Conservation (phyloP, 2,888 invertebrate species). For the Drosophila fungiperda region DNA sequence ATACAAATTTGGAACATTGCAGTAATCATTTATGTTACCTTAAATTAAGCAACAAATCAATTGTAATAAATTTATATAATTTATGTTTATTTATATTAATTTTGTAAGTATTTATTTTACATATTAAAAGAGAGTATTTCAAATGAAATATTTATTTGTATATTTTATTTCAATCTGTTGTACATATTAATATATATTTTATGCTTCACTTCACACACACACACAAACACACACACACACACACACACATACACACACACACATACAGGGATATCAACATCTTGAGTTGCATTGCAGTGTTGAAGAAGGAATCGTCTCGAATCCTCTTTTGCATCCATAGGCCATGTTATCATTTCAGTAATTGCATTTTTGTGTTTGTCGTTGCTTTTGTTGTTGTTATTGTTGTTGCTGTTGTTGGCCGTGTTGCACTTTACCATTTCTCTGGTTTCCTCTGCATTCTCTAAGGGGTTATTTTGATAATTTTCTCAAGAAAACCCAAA, state of each 20-base stretch:
- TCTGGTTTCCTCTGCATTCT: slow-evolving; percentile 59
- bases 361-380: slow-evolving; percentile 79
- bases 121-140: slow-evolving; percentile 28
- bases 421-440: slow-evolving; percentile 52
- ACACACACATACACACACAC: background rate
- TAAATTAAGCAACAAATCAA: background rate
- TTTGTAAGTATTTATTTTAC: background rate
- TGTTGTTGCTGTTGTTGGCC: slow-evolving; percentile 3
- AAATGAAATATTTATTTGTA: background rate
- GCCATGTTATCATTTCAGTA: slow-evolving; percentile 79
- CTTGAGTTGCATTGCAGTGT: slow-evolving; percentile 42
- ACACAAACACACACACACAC: slow-evolving; percentile 5
- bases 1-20: background rate
- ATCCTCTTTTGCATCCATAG: slow-evolving; percentile 65
- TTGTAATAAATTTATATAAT: background rate
- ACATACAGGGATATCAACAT: slow-evolving; percentile 42
- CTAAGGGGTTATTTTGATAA: slow-evolving; percentile 67
- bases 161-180: slow-evolving; percentile 17
- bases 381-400: slow-evolving; percentile 57
- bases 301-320: slow-evolving; percentile 45
- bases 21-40: no score
- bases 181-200: slow-evolving; percentile 74
- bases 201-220: slow-evolving; percentile 55
- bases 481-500: slow-evolving; percentile 79
- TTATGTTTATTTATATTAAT: background rate